A percentile compares a stretch with the other conserved stretches of the same genome.
These are phyloP conservation scores for Aphaenogaster rudis DNA, from an alignment of 1,140 invertebrate species.

Conservation along the genomic window DNA sequence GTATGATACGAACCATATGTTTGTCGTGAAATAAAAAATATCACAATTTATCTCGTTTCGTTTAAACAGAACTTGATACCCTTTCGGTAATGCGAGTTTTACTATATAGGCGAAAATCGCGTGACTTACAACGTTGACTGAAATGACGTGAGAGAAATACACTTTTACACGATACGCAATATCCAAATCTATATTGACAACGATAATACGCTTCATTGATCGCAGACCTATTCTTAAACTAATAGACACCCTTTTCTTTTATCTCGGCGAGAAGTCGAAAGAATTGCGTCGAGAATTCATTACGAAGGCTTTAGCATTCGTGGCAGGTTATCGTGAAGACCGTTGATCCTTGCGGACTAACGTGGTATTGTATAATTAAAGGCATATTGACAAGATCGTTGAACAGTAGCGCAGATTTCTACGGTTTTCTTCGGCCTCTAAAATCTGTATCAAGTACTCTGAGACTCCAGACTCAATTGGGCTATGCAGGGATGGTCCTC, in stretches of 20 bases:
- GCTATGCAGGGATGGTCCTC: slow-evolving; percentile 67
- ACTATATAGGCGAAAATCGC: slow-evolving; percentile 19
- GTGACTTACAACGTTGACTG: slow-evolving; percentile 12
- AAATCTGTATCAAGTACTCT: slow-evolving; percentile 72
- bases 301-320: slow-evolving; percentile 18
- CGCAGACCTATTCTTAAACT: slow-evolving; percentile 14
- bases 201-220: background rate
- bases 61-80: slow-evolving; percentile 21
- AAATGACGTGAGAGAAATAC: slow-evolving; percentile 23
- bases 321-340: slow-evolving; percentile 26
- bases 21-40: slow-evolving; percentile 61
- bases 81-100: slow-evolving; percentile 9
- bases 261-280: background rate
- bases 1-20: slow-evolving; percentile 2
- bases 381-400: slow-evolving; percentile 50
- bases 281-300: slow-evolving; percentile 9
- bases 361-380: slow-evolving; percentile 49
- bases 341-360: background rate
- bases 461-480: slow-evolving; percentile 76
- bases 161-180: slow-evolving; percentile 24
- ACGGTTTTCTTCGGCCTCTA: slow-evolving; percentile 14
- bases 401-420: slow-evolving; percentile 3
- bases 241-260: slow-evolving; percentile 5
- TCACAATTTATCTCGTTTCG: slow-evolving; percentile 49
- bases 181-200: slow-evolving; percentile 42